These are phyloP conservation scores for Diorhabda carinulata DNA, from an alignment of 1,140 invertebrate species.

Conservation along the genomic window DNA sequence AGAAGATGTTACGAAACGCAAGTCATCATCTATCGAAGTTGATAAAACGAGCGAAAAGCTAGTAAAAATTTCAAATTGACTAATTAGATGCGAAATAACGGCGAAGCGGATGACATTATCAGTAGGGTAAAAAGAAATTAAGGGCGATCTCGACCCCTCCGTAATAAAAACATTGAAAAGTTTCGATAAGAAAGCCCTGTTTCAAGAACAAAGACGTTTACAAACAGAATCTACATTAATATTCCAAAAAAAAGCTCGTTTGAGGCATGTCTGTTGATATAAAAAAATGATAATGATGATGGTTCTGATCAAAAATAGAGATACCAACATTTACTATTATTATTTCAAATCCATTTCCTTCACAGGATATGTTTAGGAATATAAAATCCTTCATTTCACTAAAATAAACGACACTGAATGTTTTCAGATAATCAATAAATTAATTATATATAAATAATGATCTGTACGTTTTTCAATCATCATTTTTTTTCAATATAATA, in stretches of 20 bases:
- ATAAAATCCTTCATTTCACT: no score
- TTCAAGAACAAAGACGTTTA: slow-evolving; percentile 28
- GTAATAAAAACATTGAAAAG: slow-evolving; percentile 28
- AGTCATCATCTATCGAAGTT: slow-evolving; percentile 4
- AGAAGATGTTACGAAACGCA: no score
- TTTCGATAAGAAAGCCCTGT: slow-evolving; percentile 26
- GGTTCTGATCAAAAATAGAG: slow-evolving; percentile 23
- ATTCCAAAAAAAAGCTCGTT: slow-evolving; percentile 20
- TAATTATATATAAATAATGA: no score
- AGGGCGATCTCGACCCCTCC: slow-evolving; percentile 18
- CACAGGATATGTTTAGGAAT: no score
- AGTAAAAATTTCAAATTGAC: slow-evolving; percentile 24
- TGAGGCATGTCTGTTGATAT: slow-evolving; percentile 25
- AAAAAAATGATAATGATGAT: slow-evolving; percentile 29
- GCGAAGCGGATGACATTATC: slow-evolving; percentile 21
- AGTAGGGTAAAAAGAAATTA: slow-evolving; percentile 26
- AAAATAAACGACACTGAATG: no score
- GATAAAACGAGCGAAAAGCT: slow-evolving; percentile 1
- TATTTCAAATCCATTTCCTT: not conserved
- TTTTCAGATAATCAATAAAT: no score
- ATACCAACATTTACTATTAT: not conserved
- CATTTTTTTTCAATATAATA: no score
- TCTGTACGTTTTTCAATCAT: no score
- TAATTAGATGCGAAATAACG: slow-evolving; percentile 26
- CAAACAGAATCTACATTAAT: slow-evolving; percentile 27